Percentiles rank a stretch among this genome's conserved stretches.
Evolutionary conservation across 92 coral and sea anemone genomes (phyloP).

Genomic region (Phymanthus crucifer): DNA sequence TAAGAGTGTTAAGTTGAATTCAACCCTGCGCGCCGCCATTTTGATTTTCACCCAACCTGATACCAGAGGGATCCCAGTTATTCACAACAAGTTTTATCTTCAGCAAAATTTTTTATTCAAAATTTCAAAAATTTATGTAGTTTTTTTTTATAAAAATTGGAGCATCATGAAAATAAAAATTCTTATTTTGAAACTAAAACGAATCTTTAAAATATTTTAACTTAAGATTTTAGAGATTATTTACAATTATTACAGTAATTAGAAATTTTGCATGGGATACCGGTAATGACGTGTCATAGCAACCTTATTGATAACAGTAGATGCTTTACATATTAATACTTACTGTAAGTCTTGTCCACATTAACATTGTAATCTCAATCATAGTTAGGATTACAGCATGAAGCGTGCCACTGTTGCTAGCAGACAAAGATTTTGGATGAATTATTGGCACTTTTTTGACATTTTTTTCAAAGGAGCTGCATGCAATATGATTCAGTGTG

Average conservation of each 20-base stretch:
- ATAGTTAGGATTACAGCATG: no score
- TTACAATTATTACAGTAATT: background rate
- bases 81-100: background rate
- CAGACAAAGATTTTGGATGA: no score
- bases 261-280: background rate
- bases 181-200: background rate
- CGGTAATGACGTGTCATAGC: no score
- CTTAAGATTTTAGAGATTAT: background rate
- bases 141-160: background rate
- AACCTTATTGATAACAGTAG: no score
- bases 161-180: background rate
- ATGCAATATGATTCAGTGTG: no score
- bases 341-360: no score
- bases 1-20: background rate
- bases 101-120: background rate
- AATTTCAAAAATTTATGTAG: background rate
- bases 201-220: background rate
- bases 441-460: no score
- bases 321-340: no score
- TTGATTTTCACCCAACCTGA: constrained; percentile 1
- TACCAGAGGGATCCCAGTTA: constrained; percentile 20
- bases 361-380: no score
- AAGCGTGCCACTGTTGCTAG: no score
- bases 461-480: no score
- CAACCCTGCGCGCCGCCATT: constrained; percentile 16